phyloP scores from a whole-genome alignment of 2,113 vertebrate genomes.

The Leucosticte australis region DNA sequence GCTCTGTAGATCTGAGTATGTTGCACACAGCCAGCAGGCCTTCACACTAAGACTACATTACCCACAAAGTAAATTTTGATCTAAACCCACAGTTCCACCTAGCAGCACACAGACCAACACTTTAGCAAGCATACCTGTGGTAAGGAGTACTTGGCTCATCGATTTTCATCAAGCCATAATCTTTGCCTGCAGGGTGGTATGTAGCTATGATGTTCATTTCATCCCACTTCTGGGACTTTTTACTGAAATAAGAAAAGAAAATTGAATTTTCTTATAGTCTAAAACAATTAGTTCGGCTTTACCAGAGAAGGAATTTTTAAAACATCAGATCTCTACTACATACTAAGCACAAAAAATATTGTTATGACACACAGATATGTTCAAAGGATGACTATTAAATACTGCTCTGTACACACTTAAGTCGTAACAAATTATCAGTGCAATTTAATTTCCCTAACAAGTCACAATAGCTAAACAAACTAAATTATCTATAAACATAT shows the following conservation, averaged over 20 bases:
- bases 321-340: neutral
- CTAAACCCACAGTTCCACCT: neutral
- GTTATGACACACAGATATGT: neutral
- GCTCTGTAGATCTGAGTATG: neutral
- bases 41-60: neutral
- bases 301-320: neutral
- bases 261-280: neutral
- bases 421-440: neutral
- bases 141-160: slow-evolving; percentile 97
- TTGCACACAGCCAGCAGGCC: neutral
- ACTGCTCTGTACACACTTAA: neutral
- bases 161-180: slow-evolving; percentile 99
- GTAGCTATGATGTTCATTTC: slow-evolving; percentile 99
- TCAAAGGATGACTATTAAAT: neutral
- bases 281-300: neutral
- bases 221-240: slow-evolving; percentile 98
- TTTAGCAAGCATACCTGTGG: slow-evolving; percentile 78
- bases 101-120: neutral
- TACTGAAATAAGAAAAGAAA: slow-evolving; percentile 77
- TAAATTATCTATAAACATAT: neutral
- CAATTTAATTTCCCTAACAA: neutral
- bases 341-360: neutral
- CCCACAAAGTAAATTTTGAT: neutral
- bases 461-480: neutral
- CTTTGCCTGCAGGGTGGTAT: slow-evolving; percentile 95